Evolutionary conservation across 1,140 invertebrate species (phyloP).

Genomic region (Meteorus sp.): DNA sequence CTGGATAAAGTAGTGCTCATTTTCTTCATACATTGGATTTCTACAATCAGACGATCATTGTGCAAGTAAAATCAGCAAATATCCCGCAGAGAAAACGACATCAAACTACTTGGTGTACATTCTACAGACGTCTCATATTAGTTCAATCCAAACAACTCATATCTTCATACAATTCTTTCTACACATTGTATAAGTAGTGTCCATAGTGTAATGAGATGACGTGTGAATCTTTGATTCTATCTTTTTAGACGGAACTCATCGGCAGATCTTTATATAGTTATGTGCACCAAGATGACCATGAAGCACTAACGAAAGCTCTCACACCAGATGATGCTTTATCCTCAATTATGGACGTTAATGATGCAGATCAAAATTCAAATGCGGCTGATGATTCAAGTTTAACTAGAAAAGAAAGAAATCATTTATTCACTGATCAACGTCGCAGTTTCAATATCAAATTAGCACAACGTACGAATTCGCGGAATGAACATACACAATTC

Average conservation of each 20-base stretch:
- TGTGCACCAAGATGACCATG: slow-evolving; percentile 76
- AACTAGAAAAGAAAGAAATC: slow-evolving; percentile 41
- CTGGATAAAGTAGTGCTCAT: slow-evolving; percentile 1
- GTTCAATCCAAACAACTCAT: too few species aligned
- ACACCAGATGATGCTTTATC: slow-evolving; percentile 56
- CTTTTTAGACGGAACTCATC: background rate
- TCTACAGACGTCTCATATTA: background rate
- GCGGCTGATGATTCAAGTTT: slow-evolving; percentile 49
- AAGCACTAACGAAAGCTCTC: slow-evolving; percentile 70
- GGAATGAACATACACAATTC: slow-evolving; percentile 61
- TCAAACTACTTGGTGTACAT: too few species aligned
- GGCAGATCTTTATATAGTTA: slow-evolving; percentile 81
- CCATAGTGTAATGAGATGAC: too few species aligned
- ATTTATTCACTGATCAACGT: slow-evolving; percentile 48
- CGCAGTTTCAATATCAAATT: slow-evolving; percentile 65
- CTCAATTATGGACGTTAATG: slow-evolving; percentile 42
- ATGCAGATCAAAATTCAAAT: slow-evolving; percentile 53
- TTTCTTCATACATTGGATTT: slow-evolving; percentile 25
- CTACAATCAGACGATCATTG: slow-evolving; percentile 50
- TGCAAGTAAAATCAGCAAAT: slow-evolving; percentile 37
- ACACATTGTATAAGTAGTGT: too few species aligned
- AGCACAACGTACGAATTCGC: slow-evolving; percentile 56
- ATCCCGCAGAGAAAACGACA: slow-evolving; percentile 47
- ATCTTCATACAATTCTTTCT: too few species aligned
- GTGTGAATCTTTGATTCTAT: too few species aligned